Conservation (phyloP, 2,797 vertebrate species). For the Cyprinodon diabolis region DNA sequence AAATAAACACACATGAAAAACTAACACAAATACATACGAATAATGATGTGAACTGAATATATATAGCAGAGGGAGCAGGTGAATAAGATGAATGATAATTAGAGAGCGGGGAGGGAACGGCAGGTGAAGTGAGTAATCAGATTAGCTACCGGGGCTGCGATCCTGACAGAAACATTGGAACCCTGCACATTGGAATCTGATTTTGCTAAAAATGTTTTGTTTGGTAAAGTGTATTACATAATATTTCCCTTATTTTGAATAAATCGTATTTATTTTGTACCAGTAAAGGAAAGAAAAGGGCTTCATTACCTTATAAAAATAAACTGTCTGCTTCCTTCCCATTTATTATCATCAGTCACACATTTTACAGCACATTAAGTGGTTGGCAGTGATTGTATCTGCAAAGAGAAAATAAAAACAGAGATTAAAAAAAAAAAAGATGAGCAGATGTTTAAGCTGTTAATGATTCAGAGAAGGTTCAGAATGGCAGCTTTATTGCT, state of each 20-base stretch:
- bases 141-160: too few relatives aligned
- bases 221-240: neutral
- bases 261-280: conserved; percentile 5
- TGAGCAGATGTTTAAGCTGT: conserved; percentile 53
- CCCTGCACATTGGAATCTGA: too few relatives aligned
- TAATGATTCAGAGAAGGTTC: conserved; percentile 47
- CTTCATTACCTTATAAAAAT: neutral
- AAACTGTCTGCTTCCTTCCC: conserved; percentile 16
- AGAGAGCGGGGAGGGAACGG: too few relatives aligned
- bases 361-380: conserved; percentile 27
- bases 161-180: too few relatives aligned
- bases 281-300: conserved; percentile 9
- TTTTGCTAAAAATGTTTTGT: neutral
- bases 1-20: too few relatives aligned
- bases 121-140: too few relatives aligned
- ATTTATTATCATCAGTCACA: conserved; percentile 23
- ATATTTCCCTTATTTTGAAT: neutral
- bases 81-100: too few relatives aligned
- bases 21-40: too few relatives aligned
- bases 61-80: too few relatives aligned
- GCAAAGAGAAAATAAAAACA: conserved; percentile 16
- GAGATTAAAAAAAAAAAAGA: conserved; percentile 21
- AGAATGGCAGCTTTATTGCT: conserved; percentile 18
- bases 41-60: too few relatives aligned
- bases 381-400: conserved; percentile 7